Evolutionary conservation across 2,113 vertebrate genomes (phyloP), one percentile per base, ranked within the genome.

Genomic region (Caretta caretta): DNA sequence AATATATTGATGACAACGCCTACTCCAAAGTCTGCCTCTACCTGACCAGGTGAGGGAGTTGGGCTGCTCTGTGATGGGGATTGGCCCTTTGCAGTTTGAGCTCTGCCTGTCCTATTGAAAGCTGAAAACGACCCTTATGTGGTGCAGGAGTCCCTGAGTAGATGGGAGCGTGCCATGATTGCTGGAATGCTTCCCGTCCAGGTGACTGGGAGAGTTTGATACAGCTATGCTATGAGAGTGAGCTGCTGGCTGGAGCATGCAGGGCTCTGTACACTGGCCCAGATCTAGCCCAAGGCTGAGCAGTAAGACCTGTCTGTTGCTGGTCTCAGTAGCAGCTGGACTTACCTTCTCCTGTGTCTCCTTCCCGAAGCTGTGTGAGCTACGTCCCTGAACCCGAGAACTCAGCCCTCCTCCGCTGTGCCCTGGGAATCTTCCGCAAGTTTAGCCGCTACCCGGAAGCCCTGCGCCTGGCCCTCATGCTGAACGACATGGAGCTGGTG

Each of bases 1-100:
- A 99, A 88, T 99, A 99, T 97, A 99, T 99, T 0, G 99, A 99
- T 56, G 99, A 99, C 90, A 99, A 99, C 0, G 99, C 99, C 20
- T 99, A 99, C 38, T 98, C 99, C 86, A 99, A 99, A 98, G 99
- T 99, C 95, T 99, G 99, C 97, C 99, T 99, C 56, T 99, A 99
- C 97, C 98, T 99, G 83, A 99, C 99, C 78, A 99, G 99, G 99
- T 99, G 79, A 14, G 46, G 72, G 5, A 17, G 22, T 7, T 35
- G 62, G 9, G 16, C 38, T 24, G 8, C 65, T 72, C 35, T 38
- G 51, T 46, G 83, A 17, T 46, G 35, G 54, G 81, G 42, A 62
- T 29, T 76, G 5, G 25, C 38, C 29, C 16, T n/a, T 17, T 24
- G 59, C 42, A 27, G 25, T 88, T 69, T 38, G 59, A 46, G 6